Percentiles rank a stretch among this genome's conserved stretches.
phyloP scores from a whole-genome alignment of 2,888 invertebrate species.

The Rotaria magnacalcarata region DNA sequence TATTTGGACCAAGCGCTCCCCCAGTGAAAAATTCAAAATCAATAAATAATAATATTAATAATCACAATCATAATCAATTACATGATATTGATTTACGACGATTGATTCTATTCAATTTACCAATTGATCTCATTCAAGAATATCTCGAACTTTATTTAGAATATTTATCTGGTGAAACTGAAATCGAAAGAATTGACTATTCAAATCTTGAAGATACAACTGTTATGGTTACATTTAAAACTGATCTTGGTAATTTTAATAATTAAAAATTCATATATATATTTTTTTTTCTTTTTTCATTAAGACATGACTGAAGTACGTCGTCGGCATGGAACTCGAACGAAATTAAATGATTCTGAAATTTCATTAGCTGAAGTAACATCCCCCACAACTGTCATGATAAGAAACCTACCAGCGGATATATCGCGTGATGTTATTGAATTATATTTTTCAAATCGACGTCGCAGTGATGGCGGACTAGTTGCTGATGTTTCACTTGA shows the following conservation, averaged over 20 bases:
- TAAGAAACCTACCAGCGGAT: not conserved
- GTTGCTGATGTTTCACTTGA: slow-evolving; percentile 8
- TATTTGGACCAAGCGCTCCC: not conserved
- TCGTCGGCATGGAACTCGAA: not conserved
- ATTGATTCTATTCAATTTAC: slow-evolving; percentile 33
- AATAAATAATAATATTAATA: not conserved
- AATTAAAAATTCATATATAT: not conserved
- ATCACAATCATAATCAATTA: no score
- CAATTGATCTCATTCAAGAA: slow-evolving; percentile 4
- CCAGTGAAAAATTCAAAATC: not conserved
- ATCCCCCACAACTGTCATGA: not conserved
- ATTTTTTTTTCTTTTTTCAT: not conserved
- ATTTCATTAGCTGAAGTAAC: not conserved
- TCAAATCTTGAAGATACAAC: slow-evolving; percentile 13
- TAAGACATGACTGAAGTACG: not conserved
- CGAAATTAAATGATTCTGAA: not conserved
- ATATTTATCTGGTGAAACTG: slow-evolving; percentile 1
- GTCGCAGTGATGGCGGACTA: slow-evolving; percentile 26
- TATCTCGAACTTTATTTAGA: slow-evolving; percentile 27
- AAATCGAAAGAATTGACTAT: slow-evolving; percentile 35
- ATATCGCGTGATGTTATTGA: slow-evolving; percentile 17
- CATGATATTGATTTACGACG: not conserved
- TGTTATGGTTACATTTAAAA: slow-evolving; percentile 24
- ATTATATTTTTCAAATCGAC: slow-evolving; percentile 34
- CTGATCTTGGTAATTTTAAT: not conserved